A percentile compares a stretch with the other conserved stretches of the same genome.
Evolutionary conservation across 2,113 vertebrate genomes (phyloP).

Genomic region (Dipodomys stephensi): DNA sequence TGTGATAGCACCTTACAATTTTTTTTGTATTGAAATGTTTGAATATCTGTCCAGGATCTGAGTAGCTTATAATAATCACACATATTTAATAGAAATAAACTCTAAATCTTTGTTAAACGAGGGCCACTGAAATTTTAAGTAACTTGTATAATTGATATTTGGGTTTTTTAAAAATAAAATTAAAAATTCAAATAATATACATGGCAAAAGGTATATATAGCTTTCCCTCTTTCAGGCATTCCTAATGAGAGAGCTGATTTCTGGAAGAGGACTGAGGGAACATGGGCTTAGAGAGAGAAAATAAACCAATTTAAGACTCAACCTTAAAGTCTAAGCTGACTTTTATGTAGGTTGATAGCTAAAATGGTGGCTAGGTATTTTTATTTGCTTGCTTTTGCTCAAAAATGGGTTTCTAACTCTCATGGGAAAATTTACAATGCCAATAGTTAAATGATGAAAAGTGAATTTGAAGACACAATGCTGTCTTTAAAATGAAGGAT

Average conservation of each 20-base stretch:
- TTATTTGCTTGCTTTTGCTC: neutral
- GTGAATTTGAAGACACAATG: neutral
- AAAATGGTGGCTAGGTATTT: neutral
- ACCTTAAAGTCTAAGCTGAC: neutral
- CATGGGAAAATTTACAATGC: neutral
- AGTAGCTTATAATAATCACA: no score
- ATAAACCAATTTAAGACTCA: neutral
- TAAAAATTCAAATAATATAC: neutral
- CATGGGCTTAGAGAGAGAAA: neutral
- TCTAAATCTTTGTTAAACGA: no score
- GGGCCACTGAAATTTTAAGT: no score
- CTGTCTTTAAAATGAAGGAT: constrained; percentile 18
- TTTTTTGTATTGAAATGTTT: no score
- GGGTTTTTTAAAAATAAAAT: neutral
- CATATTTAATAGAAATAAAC: no score
- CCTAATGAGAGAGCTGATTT: neutral
- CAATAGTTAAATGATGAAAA: neutral
- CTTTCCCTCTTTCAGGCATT: neutral
- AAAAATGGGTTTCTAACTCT: neutral
- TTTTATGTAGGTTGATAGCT: neutral
- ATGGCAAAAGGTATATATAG: neutral
- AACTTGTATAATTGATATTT: no score
- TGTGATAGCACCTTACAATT: neutral
- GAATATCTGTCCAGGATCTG: no score
- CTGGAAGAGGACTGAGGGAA: neutral